Evolutionary conservation across 2,888 invertebrate species (phyloP).

Genomic region (Cephus sareptanus): DNA sequence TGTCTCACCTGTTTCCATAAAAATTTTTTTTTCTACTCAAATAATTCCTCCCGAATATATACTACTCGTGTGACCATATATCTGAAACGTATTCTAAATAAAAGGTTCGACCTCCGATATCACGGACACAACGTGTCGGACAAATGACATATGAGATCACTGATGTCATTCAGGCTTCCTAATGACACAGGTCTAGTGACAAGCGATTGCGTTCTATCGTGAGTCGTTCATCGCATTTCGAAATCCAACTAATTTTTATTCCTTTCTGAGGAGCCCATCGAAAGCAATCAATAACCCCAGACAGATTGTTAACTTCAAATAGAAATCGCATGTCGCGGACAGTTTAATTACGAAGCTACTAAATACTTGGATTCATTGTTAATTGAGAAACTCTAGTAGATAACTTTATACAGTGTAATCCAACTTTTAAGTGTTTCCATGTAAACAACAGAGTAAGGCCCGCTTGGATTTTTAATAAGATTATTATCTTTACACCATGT

Average conservation of each 20-base stretch:
- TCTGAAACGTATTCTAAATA: neutral
- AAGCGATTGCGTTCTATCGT: neutral
- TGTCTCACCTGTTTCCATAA: neutral
- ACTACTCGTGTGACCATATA: neutral
- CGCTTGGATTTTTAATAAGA: neutral
- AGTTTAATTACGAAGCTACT: neutral
- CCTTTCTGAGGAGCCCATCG: neutral
- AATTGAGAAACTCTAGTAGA: neutral
- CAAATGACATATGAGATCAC: neutral
- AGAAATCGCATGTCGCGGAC: neutral
- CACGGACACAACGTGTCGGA: neutral
- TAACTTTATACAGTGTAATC: neutral
- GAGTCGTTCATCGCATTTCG: neutral
- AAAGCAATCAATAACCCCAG: neutral
- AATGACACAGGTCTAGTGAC: neutral
- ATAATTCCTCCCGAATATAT: neutral
- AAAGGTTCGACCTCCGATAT: neutral
- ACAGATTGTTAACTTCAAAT: neutral
- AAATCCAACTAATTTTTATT: neutral
- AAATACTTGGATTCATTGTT: neutral
- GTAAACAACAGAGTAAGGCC: neutral
- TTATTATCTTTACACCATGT: neutral
- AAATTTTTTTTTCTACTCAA: neutral
- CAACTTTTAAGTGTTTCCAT: neutral
- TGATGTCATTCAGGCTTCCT: neutral